phyloP scores from a whole-genome alignment of 1,140 invertebrate genomes.

The Plodia interpunctella region DNA sequence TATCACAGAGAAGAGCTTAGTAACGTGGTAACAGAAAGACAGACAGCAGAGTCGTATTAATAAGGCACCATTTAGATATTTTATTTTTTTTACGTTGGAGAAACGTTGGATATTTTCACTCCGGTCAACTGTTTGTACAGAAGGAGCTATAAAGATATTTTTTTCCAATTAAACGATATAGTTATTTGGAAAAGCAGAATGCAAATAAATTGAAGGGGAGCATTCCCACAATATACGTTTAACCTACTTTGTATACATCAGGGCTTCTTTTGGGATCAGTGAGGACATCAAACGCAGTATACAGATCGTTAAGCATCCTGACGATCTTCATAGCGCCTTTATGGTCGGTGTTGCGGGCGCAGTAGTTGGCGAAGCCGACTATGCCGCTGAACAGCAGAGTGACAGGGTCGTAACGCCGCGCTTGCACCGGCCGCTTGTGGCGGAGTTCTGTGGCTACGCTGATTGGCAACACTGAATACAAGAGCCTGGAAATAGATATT shows the following conservation, averaged over 20 bases:
- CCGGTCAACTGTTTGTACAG: too few relatives aligned
- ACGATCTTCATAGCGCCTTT: constrained; percentile 95
- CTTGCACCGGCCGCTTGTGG: constrained; percentile 91
- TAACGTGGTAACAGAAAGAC: too few relatives aligned
- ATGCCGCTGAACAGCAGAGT: constrained; percentile 96
- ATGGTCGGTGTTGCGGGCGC: constrained; percentile 90
- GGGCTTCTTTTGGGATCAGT: constrained; percentile 94
- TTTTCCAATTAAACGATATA: too few relatives aligned
- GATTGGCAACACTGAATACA: constrained; percentile 96
- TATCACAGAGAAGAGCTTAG: too few relatives aligned
- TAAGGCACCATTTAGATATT: too few relatives aligned
- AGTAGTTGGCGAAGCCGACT: constrained; percentile 93
- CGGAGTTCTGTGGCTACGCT: constrained; percentile 95
- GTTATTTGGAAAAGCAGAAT: too few relatives aligned
- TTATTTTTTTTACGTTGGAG: too few relatives aligned
- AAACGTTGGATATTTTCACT: too few relatives aligned
- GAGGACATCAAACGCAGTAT: constrained; percentile 93
- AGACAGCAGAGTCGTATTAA: too few relatives aligned
- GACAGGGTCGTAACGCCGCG: constrained; percentile 90
- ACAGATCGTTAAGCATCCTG: constrained; percentile 92
- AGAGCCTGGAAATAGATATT: constrained; percentile 79
- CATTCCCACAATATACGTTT: too few relatives aligned
- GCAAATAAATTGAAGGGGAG: too few relatives aligned
- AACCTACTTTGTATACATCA: constrained; percentile 94
- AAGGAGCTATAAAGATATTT: too few relatives aligned